Base-by-base conservation (phyloP, 92 coral and sea anemone species). In the Galaxea fascicularis region DNA sequence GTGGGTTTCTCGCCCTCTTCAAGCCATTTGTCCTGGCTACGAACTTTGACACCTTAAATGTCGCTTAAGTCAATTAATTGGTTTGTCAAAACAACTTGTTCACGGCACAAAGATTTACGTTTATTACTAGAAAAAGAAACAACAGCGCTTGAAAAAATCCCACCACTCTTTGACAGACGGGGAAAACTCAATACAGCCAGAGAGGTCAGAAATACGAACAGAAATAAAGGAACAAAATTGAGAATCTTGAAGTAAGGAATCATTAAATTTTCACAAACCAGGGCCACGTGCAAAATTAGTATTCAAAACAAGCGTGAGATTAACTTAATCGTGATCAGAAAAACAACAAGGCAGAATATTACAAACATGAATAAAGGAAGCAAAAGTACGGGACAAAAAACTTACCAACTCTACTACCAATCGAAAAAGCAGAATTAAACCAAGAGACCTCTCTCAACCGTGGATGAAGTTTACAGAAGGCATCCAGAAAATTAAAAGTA, bases 291-390 rank as follows among this genome's bases (percentile, higher is more conserved):
- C 20, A 10, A 12, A 0, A 18, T 7, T 13, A 16, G 30, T 6
- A 13, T 24, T 8, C 0, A 24, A 22, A 8, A 21, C n/a, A 4
- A 10, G 8, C 12, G 2, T 1, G 2, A 75, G 22, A 0, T 6
- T 7, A 2, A 80, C 76, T 25, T 17, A 85, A 9, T 71, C 88
- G 15, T 89, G 92, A 72, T 89, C 86, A 0, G 89, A 89, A 18
- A 65, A 35, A 18, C 4, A 30, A 39, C 78, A 89, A 0, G 92
- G 92, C 65, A 13, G 4, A 53, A 26, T n/a, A 22, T 24, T 10
- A 45, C 52, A 25, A 14, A 6, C 2, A 2, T 35, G 41, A 35
- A 35, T 35, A 6, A 35, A 35, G 6, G 3, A 35, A 2, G 6
- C 2, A 6, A 35, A 35, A 35, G 41, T n/a, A n/a, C n/a, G n/a